Percentiles rank a stretch among this genome's conserved stretches.
phyloP scores from a whole-genome alignment of 53 echinoderm and acorn worm genomes.

The Antedon mediterranea region DNA sequence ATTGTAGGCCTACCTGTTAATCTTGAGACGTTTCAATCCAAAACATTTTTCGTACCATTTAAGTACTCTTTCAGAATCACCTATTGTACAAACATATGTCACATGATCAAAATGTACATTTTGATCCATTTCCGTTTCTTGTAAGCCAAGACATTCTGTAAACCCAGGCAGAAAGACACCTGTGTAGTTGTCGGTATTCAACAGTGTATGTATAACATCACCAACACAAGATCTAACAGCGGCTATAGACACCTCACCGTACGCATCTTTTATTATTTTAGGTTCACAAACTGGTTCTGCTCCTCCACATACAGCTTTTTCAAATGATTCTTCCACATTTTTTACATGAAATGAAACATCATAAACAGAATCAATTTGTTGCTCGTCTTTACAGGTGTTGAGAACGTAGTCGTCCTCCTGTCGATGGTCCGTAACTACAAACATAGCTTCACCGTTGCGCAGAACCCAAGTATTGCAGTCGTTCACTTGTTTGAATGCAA shows the following conservation, averaged over 20 bases:
- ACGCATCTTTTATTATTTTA: constrained; percentile 19
- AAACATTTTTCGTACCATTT: constrained; percentile 75
- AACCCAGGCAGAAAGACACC: constrained; percentile 81
- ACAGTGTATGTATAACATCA: constrained; percentile 62
- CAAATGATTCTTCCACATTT: constrained; percentile 33
- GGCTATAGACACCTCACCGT: constrained; percentile 43
- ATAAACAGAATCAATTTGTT: constrained; percentile 49
- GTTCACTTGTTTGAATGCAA: constrained; percentile 42
- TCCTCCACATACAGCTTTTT: constrained; percentile 32
- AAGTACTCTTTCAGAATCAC: constrained; percentile 36
- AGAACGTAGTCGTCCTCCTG: neutral
- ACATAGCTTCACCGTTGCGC: constrained; percentile 47
- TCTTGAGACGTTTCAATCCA: constrained; percentile 70
- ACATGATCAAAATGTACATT: constrained; percentile 73
- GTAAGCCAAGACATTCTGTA: neutral
- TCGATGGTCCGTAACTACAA: constrained; percentile 51
- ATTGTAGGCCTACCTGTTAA: constrained; percentile 83
- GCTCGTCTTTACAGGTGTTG: neutral
- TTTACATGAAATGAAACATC: constrained; percentile 77
- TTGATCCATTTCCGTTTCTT: too few species aligned
- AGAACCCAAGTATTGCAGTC: constrained; percentile 65
- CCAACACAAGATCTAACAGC: constrained; percentile 75
- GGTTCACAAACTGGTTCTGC: constrained; percentile 45
- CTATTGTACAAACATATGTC: constrained; percentile 64
- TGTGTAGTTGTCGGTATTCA: constrained; percentile 39